These are phyloP conservation scores for Candidula unifasciata DNA, from an alignment of 2,888 invertebrate species.

Conservation along the genomic window DNA sequence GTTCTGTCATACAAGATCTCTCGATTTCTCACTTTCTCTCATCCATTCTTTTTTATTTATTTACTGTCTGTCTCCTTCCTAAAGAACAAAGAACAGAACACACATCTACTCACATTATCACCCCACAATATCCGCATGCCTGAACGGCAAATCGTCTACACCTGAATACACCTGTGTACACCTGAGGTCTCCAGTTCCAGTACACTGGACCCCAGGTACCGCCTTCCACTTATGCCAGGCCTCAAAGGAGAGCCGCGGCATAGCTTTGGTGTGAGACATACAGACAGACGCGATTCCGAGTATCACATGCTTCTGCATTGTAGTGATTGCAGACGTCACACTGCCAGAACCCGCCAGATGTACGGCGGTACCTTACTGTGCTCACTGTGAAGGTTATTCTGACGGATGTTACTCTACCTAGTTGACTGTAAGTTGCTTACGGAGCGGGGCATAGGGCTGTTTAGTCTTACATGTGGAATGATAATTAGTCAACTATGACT, in stretches of 20 bases:
- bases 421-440: too few relatives aligned
- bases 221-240: not conserved
- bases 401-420: too few relatives aligned
- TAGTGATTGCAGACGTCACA: not conserved
- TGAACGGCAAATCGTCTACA: not conserved
- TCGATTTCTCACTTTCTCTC: not conserved
- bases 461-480: too few relatives aligned
- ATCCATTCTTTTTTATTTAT: not conserved
- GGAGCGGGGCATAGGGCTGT: too few relatives aligned
- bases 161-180: too few relatives aligned
- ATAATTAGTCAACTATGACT: too few relatives aligned
- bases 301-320: not conserved
- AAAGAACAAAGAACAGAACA: not conserved
- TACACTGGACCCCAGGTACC: not conserved
- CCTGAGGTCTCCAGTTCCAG: too few relatives aligned
- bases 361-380: not conserved
- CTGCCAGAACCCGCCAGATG: not conserved
- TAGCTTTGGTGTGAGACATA: not conserved
- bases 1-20: too few relatives aligned
- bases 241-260: not conserved
- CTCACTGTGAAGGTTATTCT: too few relatives aligned
- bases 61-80: not conserved
- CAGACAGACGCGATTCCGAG: not conserved
- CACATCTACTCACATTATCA: too few relatives aligned
- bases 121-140: too few relatives aligned